Evolutionary conservation across 1,140 invertebrate genomes (phyloP).

Genomic region (Cydia amplana): DNA sequence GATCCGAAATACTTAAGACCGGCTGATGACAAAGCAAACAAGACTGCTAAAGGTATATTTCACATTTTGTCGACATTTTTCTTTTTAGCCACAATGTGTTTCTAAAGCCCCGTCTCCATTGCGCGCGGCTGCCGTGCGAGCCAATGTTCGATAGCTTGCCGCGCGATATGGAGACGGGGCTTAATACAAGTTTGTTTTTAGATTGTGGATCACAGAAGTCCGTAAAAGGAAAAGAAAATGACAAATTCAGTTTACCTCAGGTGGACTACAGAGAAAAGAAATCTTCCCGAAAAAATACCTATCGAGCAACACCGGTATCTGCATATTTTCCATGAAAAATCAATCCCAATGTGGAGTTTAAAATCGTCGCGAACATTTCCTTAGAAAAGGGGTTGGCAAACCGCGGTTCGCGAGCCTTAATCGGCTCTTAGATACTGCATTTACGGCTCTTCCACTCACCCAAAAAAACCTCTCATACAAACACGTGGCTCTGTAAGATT

Average conservation of each 20-base stretch:
- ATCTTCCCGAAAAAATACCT: constrained; percentile 54
- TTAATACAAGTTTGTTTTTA: constrained; percentile 38
- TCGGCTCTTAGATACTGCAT: too few relatives aligned
- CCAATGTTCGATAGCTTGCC: too few relatives aligned
- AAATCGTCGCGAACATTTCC: background rate
- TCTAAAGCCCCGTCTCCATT: too few relatives aligned
- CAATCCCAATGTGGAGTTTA: background rate
- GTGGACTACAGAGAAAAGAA: constrained; percentile 72
- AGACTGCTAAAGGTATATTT: constrained; percentile 46
- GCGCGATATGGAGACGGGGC: too few relatives aligned
- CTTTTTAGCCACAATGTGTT: background rate
- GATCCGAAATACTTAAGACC: constrained; percentile 75
- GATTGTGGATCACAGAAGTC: constrained; percentile 38
- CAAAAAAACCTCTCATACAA: too few relatives aligned
- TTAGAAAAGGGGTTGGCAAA: background rate
- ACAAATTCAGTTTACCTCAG: constrained; percentile 60
- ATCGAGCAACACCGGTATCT: constrained; percentile 67
- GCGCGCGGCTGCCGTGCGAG: too few relatives aligned
- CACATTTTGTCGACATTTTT: background rate
- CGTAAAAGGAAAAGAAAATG: constrained; percentile 67
- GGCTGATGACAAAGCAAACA: constrained; percentile 46
- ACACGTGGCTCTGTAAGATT: too few relatives aligned
- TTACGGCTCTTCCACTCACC: too few relatives aligned
- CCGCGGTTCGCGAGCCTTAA: too few relatives aligned
- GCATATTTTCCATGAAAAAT: constrained; percentile 72